Conservation (phyloP, 2,888 invertebrate species). For the Hydriomena furcata region DNA sequence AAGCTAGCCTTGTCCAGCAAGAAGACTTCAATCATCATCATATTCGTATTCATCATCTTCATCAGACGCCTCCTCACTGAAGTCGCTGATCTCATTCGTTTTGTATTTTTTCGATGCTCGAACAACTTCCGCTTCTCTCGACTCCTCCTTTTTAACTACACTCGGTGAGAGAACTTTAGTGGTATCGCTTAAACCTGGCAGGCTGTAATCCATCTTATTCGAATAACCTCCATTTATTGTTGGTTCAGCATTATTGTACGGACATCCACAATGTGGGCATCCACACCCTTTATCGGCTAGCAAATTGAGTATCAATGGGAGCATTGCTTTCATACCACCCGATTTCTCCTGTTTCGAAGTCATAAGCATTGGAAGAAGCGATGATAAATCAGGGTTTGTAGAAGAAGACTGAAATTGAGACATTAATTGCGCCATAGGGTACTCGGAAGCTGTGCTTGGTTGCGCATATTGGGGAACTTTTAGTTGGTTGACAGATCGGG, state of each 20-base stretch:
- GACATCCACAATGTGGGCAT: conserved; percentile 49
- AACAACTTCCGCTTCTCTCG: background rate
- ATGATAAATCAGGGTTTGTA: conserved; percentile 27
- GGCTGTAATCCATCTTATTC: conserved; percentile 49
- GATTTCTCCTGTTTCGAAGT: conserved; percentile 45
- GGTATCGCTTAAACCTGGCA: conserved; percentile 5
- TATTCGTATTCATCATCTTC: conserved; percentile 40
- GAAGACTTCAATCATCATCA: conserved; percentile 19
- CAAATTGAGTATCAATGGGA: conserved; percentile 66
- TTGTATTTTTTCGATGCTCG: conserved; percentile 23
- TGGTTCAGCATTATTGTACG: conserved; percentile 39
- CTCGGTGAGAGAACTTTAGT: background rate
- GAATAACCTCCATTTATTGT: conserved; percentile 49
- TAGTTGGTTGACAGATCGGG: conserved; percentile 30
- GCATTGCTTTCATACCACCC: conserved; percentile 56
- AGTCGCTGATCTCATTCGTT: conserved; percentile 31
- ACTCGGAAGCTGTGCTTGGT: conserved; percentile 24
- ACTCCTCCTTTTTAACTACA: conserved; percentile 11
- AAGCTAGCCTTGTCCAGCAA: background rate
- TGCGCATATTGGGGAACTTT: conserved; percentile 6
- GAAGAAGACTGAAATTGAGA: conserved; percentile 38
- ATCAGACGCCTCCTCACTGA: conserved; percentile 45
- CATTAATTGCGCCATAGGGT: conserved; percentile 41
- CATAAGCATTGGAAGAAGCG: conserved; percentile 32
- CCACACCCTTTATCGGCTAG: conserved; percentile 60